Evolutionary conservation across 92 coral and sea anemone species (phyloP).

Genomic region (Anthopleura xanthogrammica): DNA sequence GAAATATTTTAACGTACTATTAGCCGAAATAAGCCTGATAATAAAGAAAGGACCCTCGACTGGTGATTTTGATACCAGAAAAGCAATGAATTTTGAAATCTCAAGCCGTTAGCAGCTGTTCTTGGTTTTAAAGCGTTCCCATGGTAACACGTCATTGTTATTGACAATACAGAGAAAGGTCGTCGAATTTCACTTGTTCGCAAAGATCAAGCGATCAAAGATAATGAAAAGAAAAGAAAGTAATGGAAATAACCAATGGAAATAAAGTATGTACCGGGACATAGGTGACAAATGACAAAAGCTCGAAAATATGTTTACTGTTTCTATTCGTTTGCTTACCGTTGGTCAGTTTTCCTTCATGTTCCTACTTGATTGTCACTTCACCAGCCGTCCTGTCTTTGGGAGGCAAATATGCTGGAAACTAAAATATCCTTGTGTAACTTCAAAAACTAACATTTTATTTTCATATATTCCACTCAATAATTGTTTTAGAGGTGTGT

Average conservation of each 20-base stretch:
- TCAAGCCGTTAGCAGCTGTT: conserved; percentile 34
- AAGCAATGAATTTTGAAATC: conserved; percentile 34
- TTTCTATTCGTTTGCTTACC: background rate
- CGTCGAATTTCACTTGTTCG: background rate
- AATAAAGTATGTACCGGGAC: background rate
- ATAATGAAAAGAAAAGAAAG: background rate
- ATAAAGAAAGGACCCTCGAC: background rate
- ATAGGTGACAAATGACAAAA: conserved; percentile 9
- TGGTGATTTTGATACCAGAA: background rate
- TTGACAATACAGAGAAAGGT: background rate
- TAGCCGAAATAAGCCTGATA: background rate
- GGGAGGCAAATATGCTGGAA: background rate
- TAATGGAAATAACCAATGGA: background rate
- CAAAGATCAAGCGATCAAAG: conserved; percentile 3
- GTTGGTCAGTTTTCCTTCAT: background rate
- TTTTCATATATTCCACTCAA: background rate
- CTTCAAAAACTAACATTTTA: background rate
- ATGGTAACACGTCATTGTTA: conserved; percentile 17
- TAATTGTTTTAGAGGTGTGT: too few species aligned
- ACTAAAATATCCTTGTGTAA: background rate
- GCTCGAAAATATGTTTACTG: background rate
- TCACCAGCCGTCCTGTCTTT: background rate
- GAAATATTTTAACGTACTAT: background rate
- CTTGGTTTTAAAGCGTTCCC: conserved; percentile 8
- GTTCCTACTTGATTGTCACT: background rate